Evolutionary conservation across 2,113 vertebrate genomes (phyloP).

Genomic region (Mugil cephalus): DNA sequence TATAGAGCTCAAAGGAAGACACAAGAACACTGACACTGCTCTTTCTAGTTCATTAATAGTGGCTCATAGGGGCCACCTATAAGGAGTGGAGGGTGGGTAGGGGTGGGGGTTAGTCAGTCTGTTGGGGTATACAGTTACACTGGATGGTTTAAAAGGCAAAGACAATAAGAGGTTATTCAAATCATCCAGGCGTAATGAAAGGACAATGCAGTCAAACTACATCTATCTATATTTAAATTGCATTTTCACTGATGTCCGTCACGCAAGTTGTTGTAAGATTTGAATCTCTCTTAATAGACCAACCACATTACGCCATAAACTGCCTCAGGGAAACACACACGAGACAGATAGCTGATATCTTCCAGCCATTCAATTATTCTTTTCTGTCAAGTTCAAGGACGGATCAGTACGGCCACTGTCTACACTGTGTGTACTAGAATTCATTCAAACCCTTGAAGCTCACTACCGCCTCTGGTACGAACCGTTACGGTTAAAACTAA

Average conservation of each 20-base stretch:
- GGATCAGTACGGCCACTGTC: no score
- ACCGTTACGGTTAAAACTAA: not conserved
- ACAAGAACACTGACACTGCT: conserved; percentile 22
- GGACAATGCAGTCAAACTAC: not conserved
- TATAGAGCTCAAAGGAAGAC: conserved; percentile 9
- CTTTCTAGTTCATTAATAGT: conserved; percentile 18
- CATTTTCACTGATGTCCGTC: not conserved
- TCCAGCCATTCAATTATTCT: not conserved
- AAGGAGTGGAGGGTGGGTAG: conserved; percentile 6
- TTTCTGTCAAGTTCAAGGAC: not conserved
- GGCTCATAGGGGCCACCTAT: conserved; percentile 12
- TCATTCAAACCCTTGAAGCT: not conserved
- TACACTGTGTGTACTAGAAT: no score
- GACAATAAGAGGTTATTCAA: not conserved
- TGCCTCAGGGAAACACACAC: not conserved
- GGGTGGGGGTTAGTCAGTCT: not conserved
- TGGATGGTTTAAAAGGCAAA: not conserved
- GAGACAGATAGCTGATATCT: no score
- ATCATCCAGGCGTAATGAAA: not conserved
- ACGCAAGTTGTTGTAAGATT: no score
- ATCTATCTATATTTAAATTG: not conserved
- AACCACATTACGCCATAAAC: not conserved
- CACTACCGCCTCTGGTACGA: no score
- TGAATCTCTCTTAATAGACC: not conserved
- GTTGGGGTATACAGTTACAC: conserved; percentile 16